phyloP scores from a whole-genome alignment of 2,113 vertebrate genomes.

The Toxotes jaculatrix region DNA sequence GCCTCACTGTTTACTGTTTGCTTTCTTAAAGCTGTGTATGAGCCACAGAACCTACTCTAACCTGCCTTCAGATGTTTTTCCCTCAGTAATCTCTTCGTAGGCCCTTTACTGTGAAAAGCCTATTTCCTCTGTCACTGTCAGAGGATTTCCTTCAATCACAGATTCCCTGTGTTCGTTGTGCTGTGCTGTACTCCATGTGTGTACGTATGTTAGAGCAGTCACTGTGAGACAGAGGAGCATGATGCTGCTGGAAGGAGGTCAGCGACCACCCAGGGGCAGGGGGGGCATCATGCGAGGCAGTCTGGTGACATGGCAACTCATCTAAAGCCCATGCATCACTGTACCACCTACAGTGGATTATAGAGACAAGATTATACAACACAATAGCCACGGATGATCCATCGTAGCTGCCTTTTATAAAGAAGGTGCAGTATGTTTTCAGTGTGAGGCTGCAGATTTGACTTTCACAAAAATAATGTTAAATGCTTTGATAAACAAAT shows the following conservation, averaged over 20 bases:
- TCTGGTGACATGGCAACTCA: slow-evolving; percentile 80
- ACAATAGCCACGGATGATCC: slow-evolving; percentile 71
- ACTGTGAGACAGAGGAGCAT: slow-evolving; percentile 49
- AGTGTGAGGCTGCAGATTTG: slow-evolving; percentile 56
- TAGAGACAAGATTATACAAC: slow-evolving; percentile 61
- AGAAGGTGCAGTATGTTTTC: slow-evolving; percentile 50
- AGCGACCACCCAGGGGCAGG: slow-evolving; percentile 70
- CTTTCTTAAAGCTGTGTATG: neutral
- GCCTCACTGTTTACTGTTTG: neutral
- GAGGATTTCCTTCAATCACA: slow-evolving; percentile 56
- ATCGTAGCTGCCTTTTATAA: slow-evolving; percentile 59
- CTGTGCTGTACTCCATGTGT: slow-evolving; percentile 15
- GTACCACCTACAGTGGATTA: slow-evolving; percentile 81
- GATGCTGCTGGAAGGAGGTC: slow-evolving; percentile 77
- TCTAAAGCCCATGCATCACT: slow-evolving; percentile 67
- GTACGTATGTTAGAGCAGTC: slow-evolving; percentile 26
- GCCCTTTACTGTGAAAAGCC: slow-evolving; percentile 18
- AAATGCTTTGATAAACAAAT: slow-evolving; percentile 39
- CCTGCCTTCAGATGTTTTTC: neutral
- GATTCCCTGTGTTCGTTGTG: slow-evolving; percentile 21
- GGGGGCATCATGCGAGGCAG: slow-evolving; percentile 56
- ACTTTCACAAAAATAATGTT: slow-evolving; percentile 57
- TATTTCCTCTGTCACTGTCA: slow-evolving; percentile 29
- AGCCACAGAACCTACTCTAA: neutral
- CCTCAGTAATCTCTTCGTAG: slow-evolving; percentile 24